These are phyloP conservation scores for Oxytorus armatus DNA, from an alignment of 2,888 invertebrate genomes.

Conservation along the genomic window DNA sequence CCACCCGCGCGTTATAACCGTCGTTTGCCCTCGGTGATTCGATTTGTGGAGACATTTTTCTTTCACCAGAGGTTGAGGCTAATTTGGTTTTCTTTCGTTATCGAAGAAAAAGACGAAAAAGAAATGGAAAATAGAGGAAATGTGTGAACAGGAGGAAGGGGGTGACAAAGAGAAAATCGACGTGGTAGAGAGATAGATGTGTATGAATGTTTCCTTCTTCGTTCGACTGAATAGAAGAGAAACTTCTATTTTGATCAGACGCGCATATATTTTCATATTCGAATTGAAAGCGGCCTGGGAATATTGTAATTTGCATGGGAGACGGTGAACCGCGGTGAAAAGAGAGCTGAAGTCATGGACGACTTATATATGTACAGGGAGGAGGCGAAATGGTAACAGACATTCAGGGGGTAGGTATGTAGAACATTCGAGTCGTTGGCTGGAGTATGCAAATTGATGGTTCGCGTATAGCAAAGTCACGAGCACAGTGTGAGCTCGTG, in stretches of 20 bases:
- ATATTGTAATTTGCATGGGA: conserved; percentile 84
- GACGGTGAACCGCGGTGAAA: conserved; percentile 75
- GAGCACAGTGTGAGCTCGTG: not conserved
- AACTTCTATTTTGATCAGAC: conserved; percentile 80
- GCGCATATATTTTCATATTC: conserved; percentile 83
- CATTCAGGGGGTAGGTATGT: conserved; percentile 66
- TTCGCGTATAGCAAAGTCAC: conserved; percentile 46
- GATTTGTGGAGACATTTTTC: conserved; percentile 39
- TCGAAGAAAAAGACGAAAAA: conserved; percentile 46
- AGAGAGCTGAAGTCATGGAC: conserved; percentile 79
- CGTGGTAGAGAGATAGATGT: conserved; percentile 38
- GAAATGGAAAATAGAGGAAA: conserved; percentile 17
- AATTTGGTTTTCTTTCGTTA: conserved; percentile 59
- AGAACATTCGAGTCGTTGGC: conserved; percentile 78
- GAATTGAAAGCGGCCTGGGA: conserved; percentile 79
- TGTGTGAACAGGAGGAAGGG: conserved; percentile 14
- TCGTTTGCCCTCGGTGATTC: conserved; percentile 25
- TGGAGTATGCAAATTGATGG: conserved; percentile 80
- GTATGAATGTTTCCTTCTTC: conserved; percentile 49
- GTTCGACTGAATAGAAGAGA: conserved; percentile 45
- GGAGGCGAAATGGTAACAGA: conserved; percentile 29
- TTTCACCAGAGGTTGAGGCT: conserved; percentile 42
- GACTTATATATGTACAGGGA: conserved; percentile 46
- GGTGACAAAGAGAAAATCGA: conserved; percentile 50
- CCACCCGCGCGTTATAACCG: conserved; percentile 2